phyloP scores from a whole-genome alignment of 2,797 vertebrate genomes.

The Poecilia velifera region DNA sequence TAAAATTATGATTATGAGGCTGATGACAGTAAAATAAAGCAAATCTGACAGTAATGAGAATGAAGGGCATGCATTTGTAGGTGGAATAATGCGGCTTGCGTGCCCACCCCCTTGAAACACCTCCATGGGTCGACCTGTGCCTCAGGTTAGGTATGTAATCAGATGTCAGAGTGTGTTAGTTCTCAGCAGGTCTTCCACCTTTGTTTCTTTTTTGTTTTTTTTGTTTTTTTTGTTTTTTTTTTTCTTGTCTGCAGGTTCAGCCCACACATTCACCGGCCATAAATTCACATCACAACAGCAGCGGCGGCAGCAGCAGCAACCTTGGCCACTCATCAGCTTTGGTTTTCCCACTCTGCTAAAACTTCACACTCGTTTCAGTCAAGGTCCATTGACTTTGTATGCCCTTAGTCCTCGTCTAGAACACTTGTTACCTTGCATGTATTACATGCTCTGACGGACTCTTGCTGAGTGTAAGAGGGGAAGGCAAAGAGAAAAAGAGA shows the following conservation, averaged over 20 bases:
- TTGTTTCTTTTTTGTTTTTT: conserved; percentile 32
- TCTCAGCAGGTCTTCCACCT: conserved; percentile 34
- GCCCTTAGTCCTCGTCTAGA: conserved; percentile 69
- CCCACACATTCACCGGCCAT: conserved; percentile 39
- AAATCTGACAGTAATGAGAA: conserved; percentile 43
- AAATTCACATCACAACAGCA: conserved; percentile 61
- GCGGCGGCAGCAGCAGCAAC: conserved; percentile 34
- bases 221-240: background rate
- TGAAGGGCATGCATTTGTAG: conserved; percentile 22
- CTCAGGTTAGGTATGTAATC: conserved; percentile 52
- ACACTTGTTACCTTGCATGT: conserved; percentile 70
- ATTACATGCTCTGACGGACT: conserved; percentile 71
- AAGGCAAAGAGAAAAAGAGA: conserved; percentile 49
- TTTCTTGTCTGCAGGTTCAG: conserved; percentile 38
- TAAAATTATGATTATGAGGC: conserved; percentile 46
- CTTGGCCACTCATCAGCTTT: conserved; percentile 55
- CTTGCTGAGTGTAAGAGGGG: conserved; percentile 50
- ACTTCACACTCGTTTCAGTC: conserved; percentile 74
- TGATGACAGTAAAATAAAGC: conserved; percentile 41
- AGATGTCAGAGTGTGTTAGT: conserved; percentile 57
- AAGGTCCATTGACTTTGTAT: conserved; percentile 73
- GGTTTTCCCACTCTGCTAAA: conserved; percentile 58
- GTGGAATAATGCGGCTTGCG: conserved; percentile 18
- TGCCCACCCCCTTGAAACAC: conserved; percentile 45
- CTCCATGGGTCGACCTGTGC: conserved; percentile 35